phyloP scores from a whole-genome alignment of 2,797 vertebrate genomes.

The Harpagifer antarcticus region DNA sequence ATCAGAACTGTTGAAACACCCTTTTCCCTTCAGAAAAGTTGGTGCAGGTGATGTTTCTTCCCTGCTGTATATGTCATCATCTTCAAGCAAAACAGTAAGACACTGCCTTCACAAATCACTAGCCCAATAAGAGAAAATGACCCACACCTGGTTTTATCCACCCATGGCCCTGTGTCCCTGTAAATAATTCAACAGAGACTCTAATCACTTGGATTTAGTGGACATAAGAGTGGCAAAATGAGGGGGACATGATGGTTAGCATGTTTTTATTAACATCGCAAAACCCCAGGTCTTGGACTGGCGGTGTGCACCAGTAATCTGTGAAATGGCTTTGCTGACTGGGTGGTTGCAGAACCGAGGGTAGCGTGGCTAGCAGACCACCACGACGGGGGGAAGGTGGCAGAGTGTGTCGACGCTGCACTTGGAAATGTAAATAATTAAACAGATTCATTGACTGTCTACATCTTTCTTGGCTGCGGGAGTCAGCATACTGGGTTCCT shows the following conservation, averaged over 20 bases:
- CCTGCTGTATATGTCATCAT: conserved; percentile 18
- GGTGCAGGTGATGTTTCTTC: conserved; percentile 9
- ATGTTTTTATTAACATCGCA: conserved; percentile 92
- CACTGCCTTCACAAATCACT: conserved; percentile 49
- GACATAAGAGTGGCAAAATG: conserved; percentile 80
- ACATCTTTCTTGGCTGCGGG: conserved; percentile 49
- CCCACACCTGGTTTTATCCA: conserved; percentile 74
- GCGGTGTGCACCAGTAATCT: conserved; percentile 89
- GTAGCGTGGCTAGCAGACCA: conserved; percentile 72
- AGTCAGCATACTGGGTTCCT: conserved; percentile 51
- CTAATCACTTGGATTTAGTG: conserved; percentile 85
- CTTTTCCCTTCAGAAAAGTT: conserved; percentile 18
- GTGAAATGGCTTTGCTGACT: conserved; percentile 90
- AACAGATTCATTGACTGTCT: conserved; percentile 79
- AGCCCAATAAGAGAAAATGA: conserved; percentile 76
- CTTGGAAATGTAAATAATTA: conserved; percentile 83
- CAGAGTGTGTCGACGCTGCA: conserved; percentile 60
- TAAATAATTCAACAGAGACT: conserved; percentile 83
- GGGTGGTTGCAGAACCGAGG: conserved; percentile 72
- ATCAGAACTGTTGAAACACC: conserved; percentile 29
- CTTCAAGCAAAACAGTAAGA: conserved; percentile 31
- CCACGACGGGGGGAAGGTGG: conserved; percentile 15
- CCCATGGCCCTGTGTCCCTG: conserved; percentile 60
- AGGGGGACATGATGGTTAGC: no score
- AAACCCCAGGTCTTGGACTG: conserved; percentile 79